These are phyloP conservation scores for Trichomycterus rosablanca DNA, from an alignment of 2,113 vertebrate genomes.

Conservation along the genomic window DNA sequence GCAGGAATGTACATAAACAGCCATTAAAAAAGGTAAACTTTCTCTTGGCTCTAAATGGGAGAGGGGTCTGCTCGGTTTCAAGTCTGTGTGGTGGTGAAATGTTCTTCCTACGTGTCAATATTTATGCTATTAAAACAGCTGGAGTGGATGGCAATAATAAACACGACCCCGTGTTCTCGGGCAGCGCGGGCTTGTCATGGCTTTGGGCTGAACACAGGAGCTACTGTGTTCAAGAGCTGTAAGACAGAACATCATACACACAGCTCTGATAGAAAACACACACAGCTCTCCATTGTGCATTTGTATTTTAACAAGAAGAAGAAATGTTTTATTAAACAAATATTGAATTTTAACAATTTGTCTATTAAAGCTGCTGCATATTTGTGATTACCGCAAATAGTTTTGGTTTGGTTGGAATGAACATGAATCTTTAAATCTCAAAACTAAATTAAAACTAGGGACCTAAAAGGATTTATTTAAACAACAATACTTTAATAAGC, in stretches of 20 bases:
- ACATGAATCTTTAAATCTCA: no score
- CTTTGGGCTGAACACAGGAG: conserved; percentile 24
- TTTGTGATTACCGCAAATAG: no score
- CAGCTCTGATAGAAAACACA: no score
- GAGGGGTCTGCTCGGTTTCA: conserved; percentile 33
- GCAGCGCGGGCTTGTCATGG: neutral
- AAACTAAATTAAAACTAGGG: no score
- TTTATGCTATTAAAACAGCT: conserved; percentile 34
- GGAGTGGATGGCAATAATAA: conserved; percentile 21
- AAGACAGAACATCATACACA: neutral
- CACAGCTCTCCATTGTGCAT: no score
- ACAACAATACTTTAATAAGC: no score
- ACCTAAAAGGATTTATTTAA: no score
- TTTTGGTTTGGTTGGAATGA: no score
- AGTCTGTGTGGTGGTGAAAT: conserved; percentile 37
- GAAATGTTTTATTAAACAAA: no score
- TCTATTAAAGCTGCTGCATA: no score
- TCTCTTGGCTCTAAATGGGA: conserved; percentile 40
- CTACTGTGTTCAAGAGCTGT: neutral
- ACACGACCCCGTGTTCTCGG: conserved; percentile 12
- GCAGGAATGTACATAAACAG: conserved; percentile 22
- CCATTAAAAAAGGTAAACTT: conserved; percentile 49
- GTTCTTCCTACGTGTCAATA: conserved; percentile 41
- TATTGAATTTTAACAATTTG: no score
- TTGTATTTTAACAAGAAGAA: no score